phyloP scores from a whole-genome alignment of 2,113 vertebrate species.

The Seriola rivoliana region DNA sequence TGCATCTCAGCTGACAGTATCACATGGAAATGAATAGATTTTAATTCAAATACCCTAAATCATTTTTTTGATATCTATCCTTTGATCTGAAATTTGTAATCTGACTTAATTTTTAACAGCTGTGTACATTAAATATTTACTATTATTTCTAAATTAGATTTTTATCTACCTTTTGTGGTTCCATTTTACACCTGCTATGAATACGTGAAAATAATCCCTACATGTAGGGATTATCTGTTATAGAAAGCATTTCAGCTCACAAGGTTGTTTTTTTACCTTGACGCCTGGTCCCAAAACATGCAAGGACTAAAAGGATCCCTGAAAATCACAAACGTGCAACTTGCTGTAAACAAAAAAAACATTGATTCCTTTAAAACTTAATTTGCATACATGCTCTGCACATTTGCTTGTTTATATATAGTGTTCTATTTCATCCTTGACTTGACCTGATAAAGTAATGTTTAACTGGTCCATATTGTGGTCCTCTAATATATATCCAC shows the following conservation, averaged over 20 bases:
- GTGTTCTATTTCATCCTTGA: constrained; percentile 22
- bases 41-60: background rate
- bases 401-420: constrained; percentile 24
- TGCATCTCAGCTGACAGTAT: background rate
- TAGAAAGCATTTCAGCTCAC: background rate
- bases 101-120: background rate
- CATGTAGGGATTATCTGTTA: background rate
- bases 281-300: constrained; percentile 2
- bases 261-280: constrained; percentile 29
- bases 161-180: background rate
- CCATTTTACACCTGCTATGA: background rate
- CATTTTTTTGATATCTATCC: background rate
- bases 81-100: background rate
- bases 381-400: constrained; percentile 19
- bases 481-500: background rate
- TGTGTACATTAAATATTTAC: background rate
- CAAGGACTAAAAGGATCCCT: constrained; percentile 8
- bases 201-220: background rate
- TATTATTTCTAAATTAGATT: background rate
- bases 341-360: constrained; percentile 19
- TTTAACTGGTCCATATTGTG: constrained; percentile 30
- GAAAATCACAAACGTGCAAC: constrained; percentile 2
- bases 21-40: background rate
- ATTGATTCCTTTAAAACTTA: background rate
- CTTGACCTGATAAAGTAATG: constrained; percentile 27